These are phyloP conservation scores for Ochropacha duplaris DNA, from an alignment of 2,888 invertebrate genomes.

Conservation along the genomic window DNA sequence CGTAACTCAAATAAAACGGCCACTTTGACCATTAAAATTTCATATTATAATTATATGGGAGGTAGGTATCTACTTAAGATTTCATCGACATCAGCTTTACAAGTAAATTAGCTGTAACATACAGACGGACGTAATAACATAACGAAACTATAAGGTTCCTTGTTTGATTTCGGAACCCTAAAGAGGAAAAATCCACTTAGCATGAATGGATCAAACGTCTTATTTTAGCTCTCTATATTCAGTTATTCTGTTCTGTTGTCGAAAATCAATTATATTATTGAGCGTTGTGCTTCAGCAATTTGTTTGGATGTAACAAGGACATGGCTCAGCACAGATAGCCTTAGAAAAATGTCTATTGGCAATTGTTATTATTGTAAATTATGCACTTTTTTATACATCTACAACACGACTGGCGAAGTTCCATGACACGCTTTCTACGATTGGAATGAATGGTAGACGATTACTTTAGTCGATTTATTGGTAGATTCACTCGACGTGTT, in stretches of 20 bases:
- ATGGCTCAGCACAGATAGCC: constrained; percentile 43
- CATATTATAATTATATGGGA: too few relatives aligned
- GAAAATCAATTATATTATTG: not conserved
- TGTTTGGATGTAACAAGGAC: constrained; percentile 55
- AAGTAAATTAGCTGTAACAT: too few relatives aligned
- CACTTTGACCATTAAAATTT: too few relatives aligned
- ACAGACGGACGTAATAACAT: too few relatives aligned
- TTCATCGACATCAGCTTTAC: too few relatives aligned
- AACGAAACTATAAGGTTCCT: too few relatives aligned
- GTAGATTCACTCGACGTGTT: not conserved
- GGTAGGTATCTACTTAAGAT: too few relatives aligned
- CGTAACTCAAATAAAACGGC: too few relatives aligned
- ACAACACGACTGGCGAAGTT: constrained; percentile 47
- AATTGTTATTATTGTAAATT: constrained; percentile 61
- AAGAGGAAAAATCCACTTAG: not conserved
- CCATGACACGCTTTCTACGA: constrained; percentile 71
- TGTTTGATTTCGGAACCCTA: too few relatives aligned
- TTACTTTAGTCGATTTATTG: constrained; percentile 17
- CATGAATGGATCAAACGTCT: not conserved
- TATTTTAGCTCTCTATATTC: too few relatives aligned
- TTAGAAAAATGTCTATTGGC: constrained; percentile 49
- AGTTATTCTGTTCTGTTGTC: not conserved
- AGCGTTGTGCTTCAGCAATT: constrained; percentile 37
- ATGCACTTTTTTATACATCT: constrained; percentile 59
- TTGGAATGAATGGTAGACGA: constrained; percentile 39